Evolutionary conservation across 2,888 invertebrate species (phyloP), one percentile per base, ranked within the genome.

Genomic region (Tridacna gigas): DNA sequence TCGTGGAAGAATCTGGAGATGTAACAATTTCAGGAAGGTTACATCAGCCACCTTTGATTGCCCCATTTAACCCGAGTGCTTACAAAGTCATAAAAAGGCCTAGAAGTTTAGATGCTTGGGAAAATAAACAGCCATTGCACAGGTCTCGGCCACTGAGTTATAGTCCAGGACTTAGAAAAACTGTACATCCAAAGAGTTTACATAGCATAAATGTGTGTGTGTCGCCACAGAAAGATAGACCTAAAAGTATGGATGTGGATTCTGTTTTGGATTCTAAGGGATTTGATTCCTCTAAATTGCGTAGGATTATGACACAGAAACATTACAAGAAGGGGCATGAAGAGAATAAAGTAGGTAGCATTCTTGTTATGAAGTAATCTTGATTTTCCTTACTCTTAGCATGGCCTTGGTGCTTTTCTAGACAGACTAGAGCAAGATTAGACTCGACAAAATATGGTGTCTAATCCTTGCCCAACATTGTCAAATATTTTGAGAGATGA

Each of bases 201-300:
- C 85, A 85, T 60, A 77, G 84, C 73, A 87, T 85, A 26, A 81
- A 75, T 25, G 81, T 83, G 26, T 69, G 48, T 22, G 45, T 22
- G 20, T 37, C 69, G 1, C 61, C 63, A 26, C 45, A 71, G 2
- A 76, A 74, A 66, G 76, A 79, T 67, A 66, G 87, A 60, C 87
- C 87, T 15, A 77, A 83, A 69, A 87, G 87, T 77, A 81, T 87
- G 83, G 87, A 87, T 51, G 66, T 87, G 66, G 66, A 81, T 22
- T 45, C 80, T 0, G 67, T 84, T 26, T 83, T 79, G 71, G 84
- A 87, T 61, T 67, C 60, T 2, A 83, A 83, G 56, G 82, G 82
- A 71, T 83, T 80, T 60, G 87, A 87, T 69, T 77, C 79, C 13
- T 83, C 81, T 48, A 85, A 85, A 66, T 76, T 87, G 20, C 60